Conservation (phyloP, 1,140 invertebrate species). For the Orchestia grillus region DNA sequence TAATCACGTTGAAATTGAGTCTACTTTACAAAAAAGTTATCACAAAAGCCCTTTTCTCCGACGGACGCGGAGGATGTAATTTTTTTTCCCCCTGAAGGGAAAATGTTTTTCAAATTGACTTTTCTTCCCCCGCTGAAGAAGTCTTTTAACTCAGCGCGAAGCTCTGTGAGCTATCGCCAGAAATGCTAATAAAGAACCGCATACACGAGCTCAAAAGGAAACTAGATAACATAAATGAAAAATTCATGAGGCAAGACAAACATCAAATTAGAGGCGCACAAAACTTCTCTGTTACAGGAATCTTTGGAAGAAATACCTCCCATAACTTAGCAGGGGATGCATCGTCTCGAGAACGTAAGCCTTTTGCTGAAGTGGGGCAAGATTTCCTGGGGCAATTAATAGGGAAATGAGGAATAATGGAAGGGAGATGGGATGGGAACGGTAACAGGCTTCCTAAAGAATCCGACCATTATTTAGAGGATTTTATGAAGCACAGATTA, state of each 20-base stretch:
- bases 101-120: too few relatives aligned
- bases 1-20: too few relatives aligned
- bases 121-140: too few relatives aligned
- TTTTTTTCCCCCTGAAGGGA: too few relatives aligned
- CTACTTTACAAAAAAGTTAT: too few relatives aligned
- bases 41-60: too few relatives aligned
- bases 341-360: not conserved
- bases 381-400: conserved; percentile 20
- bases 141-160: too few relatives aligned
- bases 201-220: too few relatives aligned
- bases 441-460: not conserved
- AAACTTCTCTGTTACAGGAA: not conserved
- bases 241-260: not conserved
- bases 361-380: not conserved
- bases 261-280: not conserved
- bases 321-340: not conserved
- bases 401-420: conserved; percentile 36
- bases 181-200: too few relatives aligned
- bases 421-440: not conserved
- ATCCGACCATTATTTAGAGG: not conserved
- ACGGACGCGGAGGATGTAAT: too few relatives aligned
- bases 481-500: conserved; percentile 11
- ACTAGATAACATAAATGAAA: too few relatives aligned
- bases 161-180: too few relatives aligned
- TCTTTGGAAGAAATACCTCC: not conserved